Percentiles rank a stretch among this genome's conserved stretches.
These are phyloP conservation scores for Gopherus flavomarginatus DNA, from an alignment of 2,113 vertebrate species.

Conservation along the genomic window DNA sequence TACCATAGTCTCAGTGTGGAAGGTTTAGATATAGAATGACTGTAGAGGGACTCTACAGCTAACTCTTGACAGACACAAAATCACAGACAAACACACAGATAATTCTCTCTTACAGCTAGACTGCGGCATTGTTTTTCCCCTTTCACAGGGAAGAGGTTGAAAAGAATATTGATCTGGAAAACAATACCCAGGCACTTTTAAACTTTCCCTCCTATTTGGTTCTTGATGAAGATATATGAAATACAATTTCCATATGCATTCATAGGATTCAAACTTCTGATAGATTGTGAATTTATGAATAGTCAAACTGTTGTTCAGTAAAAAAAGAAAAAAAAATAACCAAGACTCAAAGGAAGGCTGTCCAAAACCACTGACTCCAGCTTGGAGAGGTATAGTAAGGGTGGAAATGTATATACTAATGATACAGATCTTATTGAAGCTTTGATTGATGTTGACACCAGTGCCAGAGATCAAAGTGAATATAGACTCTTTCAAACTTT, in stretches of 20 bases:
- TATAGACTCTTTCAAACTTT: neutral
- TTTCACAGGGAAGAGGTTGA: neutral
- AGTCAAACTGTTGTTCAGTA: neutral
- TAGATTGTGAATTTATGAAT: neutral
- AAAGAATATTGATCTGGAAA: neutral
- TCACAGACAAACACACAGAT: neutral
- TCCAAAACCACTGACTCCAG: neutral
- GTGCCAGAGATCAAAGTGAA: neutral
- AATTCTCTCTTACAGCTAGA: neutral
- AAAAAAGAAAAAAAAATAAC: neutral
- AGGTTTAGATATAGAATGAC: neutral
- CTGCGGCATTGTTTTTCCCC: neutral
- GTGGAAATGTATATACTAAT: neutral
- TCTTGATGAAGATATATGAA: neutral
- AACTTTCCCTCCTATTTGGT: neutral
- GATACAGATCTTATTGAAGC: neutral
- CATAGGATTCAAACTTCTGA: slow-evolving; percentile 4
- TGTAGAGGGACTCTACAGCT: neutral
- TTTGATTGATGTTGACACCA: neutral
- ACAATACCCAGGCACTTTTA: neutral
- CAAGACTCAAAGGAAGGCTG: neutral
- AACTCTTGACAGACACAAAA: neutral
- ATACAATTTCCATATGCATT: neutral
- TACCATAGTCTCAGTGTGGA: neutral
- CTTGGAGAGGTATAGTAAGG: neutral